Evolutionary conservation across 2,797 vertebrate species (phyloP), one percentile per base, ranked within the genome.

Genomic region (Craterocephalus amniculus): DNA sequence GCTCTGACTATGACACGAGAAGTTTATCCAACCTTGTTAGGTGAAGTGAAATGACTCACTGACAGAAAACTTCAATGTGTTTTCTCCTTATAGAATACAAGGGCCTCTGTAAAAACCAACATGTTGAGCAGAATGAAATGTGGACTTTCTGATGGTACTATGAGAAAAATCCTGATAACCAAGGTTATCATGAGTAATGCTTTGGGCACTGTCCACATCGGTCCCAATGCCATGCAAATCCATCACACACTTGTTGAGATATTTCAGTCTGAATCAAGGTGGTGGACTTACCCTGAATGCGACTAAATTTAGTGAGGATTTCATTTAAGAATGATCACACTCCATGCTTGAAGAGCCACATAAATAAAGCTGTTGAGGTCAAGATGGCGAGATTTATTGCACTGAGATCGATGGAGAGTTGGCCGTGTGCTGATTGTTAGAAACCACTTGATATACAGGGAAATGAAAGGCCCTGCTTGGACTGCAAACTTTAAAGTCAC

Each of bases 361-460:
- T 64, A 11, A 52, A 27, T 6, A 40, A 58, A 65, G 52, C 60
- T 68, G 58, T 18, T 62, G 24, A 32, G 63, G 32, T 35, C 49
- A 26, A 51, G 24, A 10, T 51, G 43, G 0, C 60, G 38, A 27
- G 43, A 79, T 68, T 49, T 68, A 72, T 14, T 58, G n/a, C n/a
- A 12, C 16, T 35, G 32, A 24, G 51, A 70, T 77, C 54, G 55
- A 79, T 70, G 40, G 3, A 38, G 0, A 40, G 34, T 31, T 36
- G n/a, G 18, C 34, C 52, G 54, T 58, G 45, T 27, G 18, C 34
- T 52, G 2, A 26, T 54, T 67, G 52, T 70, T 63, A 60, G 4
- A 74, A 85, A 54, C 26, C 58, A 67, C 61, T 78, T 45, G 65
- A 63, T 65, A 58, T 27, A 51, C 11, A 35, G 27, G 49, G 16